Evolutionary conservation across 2,888 invertebrate species (phyloP), one percentile per base, ranked within the genome.

Genomic region (Drosophila limbata): DNA sequence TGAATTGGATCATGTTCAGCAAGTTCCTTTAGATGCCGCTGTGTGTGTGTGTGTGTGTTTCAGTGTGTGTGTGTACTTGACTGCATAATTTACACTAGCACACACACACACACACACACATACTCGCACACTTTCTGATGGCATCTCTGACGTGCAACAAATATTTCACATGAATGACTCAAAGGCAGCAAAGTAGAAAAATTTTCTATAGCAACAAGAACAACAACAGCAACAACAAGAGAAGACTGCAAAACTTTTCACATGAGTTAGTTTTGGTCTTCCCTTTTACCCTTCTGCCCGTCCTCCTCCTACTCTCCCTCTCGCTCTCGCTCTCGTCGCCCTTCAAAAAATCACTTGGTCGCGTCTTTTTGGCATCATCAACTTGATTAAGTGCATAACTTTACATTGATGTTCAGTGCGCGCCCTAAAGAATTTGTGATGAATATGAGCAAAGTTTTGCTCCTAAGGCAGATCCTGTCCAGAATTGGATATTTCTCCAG

Each of bases 301-400:
- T 9, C 3, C 11, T 5, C 17, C 11, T 25, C 0, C 11, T 13
- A 9, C 3, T 9, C 3, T 13, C 15, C 13, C 17, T 19, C 11
- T 33, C 5, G 19, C 37, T 15, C 11, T 0, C 35, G n/a, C 35
- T 25, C 35, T 21, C 28, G 28, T 8, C 28, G 8, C 9, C 21
- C 15, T 8, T 15, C 8, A 33, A 48, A 56, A 21, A 65, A 40
- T n/a, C 45, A 25, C 33, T 48, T 42, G 13, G n/a, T 53, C 39
- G 42, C 31, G 19, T 19, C 40, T 40, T 57, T 51, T 63, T 56
- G 59, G 78, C 79, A 70, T 47, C 69, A 70, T 77, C 79, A 81
- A 81, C 50, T 75, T 81, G 88, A 81, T 84, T 87, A 79, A 78
- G 84, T 87, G 76, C 65, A 80, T 61, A 76, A 62, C 69, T 82